phyloP scores from a whole-genome alignment of 2,797 vertebrate genomes.

The Chaunax sp. region DNA sequence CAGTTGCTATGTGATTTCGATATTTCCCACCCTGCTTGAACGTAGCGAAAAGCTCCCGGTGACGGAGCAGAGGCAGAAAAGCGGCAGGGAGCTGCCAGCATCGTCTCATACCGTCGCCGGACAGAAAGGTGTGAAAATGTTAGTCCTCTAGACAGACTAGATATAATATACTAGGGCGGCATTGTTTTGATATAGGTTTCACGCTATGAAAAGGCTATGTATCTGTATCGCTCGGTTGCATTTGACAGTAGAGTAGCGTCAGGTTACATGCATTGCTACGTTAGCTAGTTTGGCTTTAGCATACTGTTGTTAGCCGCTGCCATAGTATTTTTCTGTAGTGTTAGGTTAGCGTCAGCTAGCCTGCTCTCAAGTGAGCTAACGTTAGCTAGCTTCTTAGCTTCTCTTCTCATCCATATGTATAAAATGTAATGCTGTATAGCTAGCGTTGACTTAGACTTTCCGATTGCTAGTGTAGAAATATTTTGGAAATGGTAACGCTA shows the following conservation, averaged over 20 bases:
- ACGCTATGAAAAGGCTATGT: slow-evolving; percentile 4
- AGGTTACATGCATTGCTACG: slow-evolving; percentile 45
- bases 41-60: slow-evolving; percentile 43
- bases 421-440: background rate
- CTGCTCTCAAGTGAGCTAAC: slow-evolving; percentile 43
- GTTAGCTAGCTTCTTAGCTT: slow-evolving; percentile 74
- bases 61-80: slow-evolving; percentile 64
- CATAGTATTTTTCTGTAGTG: slow-evolving; percentile 31
- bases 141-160: background rate
- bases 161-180: background rate
- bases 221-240: slow-evolving; percentile 1
- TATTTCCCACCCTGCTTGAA: slow-evolving; percentile 59
- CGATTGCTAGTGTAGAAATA: background rate
- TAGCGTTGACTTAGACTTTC: background rate
- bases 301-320: slow-evolving; percentile 53
- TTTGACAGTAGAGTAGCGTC: slow-evolving; percentile 19
- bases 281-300: slow-evolving; percentile 64
- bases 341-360: slow-evolving; percentile 57
- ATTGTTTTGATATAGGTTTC: slow-evolving; percentile 25
- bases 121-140: slow-evolving; percentile 68
- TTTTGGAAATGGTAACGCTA: background rate
- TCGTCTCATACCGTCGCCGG: slow-evolving; percentile 63
- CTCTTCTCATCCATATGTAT: slow-evolving; percentile 31
- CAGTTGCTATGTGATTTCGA: background rate
- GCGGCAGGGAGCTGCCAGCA: slow-evolving; percentile 67